These are phyloP conservation scores for Sclerodermus sp. DNA, from an alignment of 2,888 invertebrate genomes.

Conservation along the genomic window DNA sequence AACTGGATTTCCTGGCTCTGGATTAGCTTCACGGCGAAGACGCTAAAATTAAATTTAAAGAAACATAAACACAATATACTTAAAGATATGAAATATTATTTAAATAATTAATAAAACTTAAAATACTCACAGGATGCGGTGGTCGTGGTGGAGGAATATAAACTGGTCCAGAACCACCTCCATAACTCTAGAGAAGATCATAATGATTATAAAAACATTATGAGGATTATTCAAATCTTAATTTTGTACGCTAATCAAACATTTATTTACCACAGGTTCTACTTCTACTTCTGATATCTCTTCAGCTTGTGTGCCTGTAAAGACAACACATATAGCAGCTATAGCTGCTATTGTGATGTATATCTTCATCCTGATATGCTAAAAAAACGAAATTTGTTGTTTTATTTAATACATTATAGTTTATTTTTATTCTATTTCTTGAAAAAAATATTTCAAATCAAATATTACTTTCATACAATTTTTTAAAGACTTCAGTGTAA, in stretches of 20 bases:
- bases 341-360: constrained; percentile 2
- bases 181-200: too few species aligned
- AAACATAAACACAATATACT: background rate
- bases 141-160: constrained; percentile 12
- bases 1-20: constrained; percentile 6
- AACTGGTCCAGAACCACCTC: background rate
- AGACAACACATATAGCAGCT: constrained; percentile 1
- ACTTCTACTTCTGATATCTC: constrained; percentile 3
- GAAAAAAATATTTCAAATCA: background rate
- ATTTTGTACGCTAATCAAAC: too few species aligned
- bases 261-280: too few species aligned
- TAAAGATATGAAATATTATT: background rate
- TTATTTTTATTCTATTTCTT: too few species aligned
- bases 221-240: too few species aligned
- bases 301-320: background rate
- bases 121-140: constrained; percentile 10
- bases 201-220: too few species aligned
- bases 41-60: background rate
- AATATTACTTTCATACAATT: too few species aligned
- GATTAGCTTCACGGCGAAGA: constrained; percentile 11
- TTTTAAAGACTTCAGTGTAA: too few species aligned
- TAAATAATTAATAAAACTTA: background rate
- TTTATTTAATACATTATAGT: too few species aligned
- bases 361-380: constrained; percentile 10
- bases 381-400: too few species aligned